Conservation (phyloP, 2,888 invertebrate species). For the Nebria salina region DNA sequence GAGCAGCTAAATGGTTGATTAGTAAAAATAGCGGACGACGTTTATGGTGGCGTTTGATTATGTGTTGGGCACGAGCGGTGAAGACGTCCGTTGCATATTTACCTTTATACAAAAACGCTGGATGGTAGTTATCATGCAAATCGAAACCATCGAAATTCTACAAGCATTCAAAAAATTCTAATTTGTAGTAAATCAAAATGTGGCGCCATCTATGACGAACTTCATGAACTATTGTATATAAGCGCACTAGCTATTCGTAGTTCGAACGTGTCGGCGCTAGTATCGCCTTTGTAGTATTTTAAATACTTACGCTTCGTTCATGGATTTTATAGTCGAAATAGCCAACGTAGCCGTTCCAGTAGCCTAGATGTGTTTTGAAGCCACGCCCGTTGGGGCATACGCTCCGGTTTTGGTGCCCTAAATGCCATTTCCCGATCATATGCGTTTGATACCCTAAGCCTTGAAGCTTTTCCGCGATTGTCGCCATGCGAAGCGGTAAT, state of each 20-base stretch:
- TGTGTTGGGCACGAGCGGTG: conserved; percentile 70
- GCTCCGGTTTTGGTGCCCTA: conserved; percentile 76
- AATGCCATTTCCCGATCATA: conserved; percentile 87
- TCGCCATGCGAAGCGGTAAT: conserved; percentile 67
- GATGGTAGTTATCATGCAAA: conserved; percentile 59
- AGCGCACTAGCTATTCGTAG: not conserved
- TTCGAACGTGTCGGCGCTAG: too few relatives aligned
- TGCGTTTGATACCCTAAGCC: conserved; percentile 76
- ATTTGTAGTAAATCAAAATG: not conserved
- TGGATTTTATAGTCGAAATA: conserved; percentile 72
- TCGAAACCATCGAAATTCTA: conserved; percentile 63
- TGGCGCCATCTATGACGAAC: not conserved
- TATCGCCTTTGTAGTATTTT: not conserved
- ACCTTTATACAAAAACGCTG: conserved; percentile 66
- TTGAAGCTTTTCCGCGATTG: conserved; percentile 70
- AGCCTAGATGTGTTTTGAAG: conserved; percentile 85
- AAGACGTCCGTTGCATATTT: conserved; percentile 78
- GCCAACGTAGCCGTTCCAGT: conserved; percentile 82
- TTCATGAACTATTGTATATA: not conserved
- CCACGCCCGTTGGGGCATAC: conserved; percentile 78
- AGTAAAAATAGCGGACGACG: conserved; percentile 78
- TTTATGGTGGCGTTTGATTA: conserved; percentile 69
- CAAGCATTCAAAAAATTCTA: conserved; percentile 39
- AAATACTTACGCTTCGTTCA: conserved; percentile 48
- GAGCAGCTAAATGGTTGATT: conserved; percentile 81